phyloP scores from a whole-genome alignment of 2,113 vertebrate genomes.

The Misgurnus mizolepis region DNA sequence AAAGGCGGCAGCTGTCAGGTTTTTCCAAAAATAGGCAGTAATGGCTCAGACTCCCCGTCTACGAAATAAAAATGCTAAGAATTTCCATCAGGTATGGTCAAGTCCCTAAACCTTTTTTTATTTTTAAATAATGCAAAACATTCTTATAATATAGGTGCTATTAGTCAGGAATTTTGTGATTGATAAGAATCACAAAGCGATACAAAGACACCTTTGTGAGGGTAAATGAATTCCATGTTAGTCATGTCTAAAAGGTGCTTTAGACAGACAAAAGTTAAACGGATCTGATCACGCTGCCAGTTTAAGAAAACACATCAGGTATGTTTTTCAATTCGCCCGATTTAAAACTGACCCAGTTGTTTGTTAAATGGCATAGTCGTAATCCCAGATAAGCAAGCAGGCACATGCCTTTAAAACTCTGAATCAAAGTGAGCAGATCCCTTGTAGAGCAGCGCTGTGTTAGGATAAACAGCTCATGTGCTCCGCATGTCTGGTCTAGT shows the following conservation, averaged over 20 bases:
- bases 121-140: not conserved
- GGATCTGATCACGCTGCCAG: not conserved
- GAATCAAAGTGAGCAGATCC: slow-evolving; percentile 48
- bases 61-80: slow-evolving; percentile 12
- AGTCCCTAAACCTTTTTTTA: not conserved
- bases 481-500: slow-evolving; percentile 68
- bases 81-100: slow-evolving; percentile 1
- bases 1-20: not conserved
- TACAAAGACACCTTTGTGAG: slow-evolving; percentile 16
- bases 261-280: not conserved
- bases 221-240: not conserved
- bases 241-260: slow-evolving; percentile 2
- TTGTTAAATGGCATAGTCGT: slow-evolving; percentile 33
- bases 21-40: not conserved
- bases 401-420: slow-evolving; percentile 39
- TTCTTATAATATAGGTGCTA: not conserved
- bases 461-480: slow-evolving; percentile 30
- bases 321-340: not conserved
- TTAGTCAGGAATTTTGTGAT: not conserved
- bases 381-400: slow-evolving; percentile 49
- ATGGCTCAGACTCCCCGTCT: slow-evolving; percentile 3
- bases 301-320: not conserved
- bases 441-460: slow-evolving; percentile 2
- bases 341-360: slow-evolving; percentile 14
- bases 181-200: not conserved